These are phyloP conservation scores for Pterostichus niger DNA, from an alignment of 2,888 invertebrate genomes.

Conservation along the genomic window DNA sequence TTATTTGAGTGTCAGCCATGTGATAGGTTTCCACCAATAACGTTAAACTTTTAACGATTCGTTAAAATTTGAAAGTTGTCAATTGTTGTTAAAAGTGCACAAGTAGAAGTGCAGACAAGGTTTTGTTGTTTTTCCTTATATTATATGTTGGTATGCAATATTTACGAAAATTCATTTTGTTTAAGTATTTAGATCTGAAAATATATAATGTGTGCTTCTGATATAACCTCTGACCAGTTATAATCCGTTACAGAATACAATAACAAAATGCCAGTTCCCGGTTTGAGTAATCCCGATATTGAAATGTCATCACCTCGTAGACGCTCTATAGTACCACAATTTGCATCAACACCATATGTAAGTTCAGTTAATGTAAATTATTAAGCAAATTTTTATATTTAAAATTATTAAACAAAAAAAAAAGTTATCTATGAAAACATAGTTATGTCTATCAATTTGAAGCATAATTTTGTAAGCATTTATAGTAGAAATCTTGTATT, in stretches of 20 bases:
- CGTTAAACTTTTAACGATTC: neutral
- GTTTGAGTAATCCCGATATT: neutral
- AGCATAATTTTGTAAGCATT: neutral
- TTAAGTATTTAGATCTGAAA: neutral
- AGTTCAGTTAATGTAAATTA: neutral
- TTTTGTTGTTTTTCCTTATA: neutral
- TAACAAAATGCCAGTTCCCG: neutral
- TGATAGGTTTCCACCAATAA: neutral
- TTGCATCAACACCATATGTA: conserved; percentile 21
- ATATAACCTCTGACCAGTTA: neutral
- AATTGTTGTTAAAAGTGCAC: conserved; percentile 4
- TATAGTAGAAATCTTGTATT: neutral
- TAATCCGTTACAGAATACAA: neutral
- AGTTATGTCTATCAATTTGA: neutral
- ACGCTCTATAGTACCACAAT: conserved; percentile 13
- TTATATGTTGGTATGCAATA: neutral
- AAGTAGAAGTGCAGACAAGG: too few relatives aligned
- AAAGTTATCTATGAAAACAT: conserved; percentile 20
- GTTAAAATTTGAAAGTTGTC: neutral
- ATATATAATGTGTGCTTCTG: neutral
- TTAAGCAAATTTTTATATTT: too few relatives aligned
- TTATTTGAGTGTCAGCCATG: neutral
- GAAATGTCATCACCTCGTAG: conserved; percentile 1
- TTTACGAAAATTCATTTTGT: neutral
- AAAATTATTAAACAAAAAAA: neutral